These are phyloP conservation scores for Saiga tatarica DNA, from an alignment of 2,113 vertebrate genomes.

Conservation along the genomic window DNA sequence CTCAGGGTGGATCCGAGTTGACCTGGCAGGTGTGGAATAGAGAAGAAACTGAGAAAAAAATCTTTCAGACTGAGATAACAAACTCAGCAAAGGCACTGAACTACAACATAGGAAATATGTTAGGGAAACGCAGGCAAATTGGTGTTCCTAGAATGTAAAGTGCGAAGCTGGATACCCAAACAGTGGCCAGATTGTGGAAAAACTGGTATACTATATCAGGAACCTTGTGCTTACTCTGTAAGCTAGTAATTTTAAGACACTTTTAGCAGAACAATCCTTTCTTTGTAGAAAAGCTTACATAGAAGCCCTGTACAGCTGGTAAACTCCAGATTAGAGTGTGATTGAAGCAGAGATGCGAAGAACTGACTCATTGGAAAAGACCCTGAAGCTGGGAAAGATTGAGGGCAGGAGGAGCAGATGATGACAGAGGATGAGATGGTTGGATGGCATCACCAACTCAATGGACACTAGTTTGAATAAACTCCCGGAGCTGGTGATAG, in stretches of 20 bases:
- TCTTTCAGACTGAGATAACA: not conserved
- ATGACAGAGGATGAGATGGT: not conserved
- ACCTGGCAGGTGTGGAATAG: not conserved
- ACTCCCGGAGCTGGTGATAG: not conserved
- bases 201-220: not conserved
- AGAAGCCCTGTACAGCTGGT: not conserved
- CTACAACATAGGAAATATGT: not conserved
- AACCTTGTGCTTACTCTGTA: not conserved
- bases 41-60: not conserved
- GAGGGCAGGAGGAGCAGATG: not conserved
- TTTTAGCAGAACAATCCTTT: not conserved
- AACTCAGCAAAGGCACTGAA: not conserved
- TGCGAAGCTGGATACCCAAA: not conserved
- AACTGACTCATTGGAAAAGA: not conserved
- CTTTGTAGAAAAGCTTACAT: not conserved
- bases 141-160: not conserved
- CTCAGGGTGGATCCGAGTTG: not conserved
- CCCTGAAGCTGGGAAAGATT: not conserved
- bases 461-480: not conserved
- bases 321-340: not conserved
- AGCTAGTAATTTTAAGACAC: not conserved
- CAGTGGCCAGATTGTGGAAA: not conserved
- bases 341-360: not conserved
- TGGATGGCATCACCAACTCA: not conserved
- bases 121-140: not conserved